Evolutionary conservation across 2,113 vertebrate genomes (phyloP), one percentile per base, ranked within the genome.

Genomic region (Pluvianellus socialis): DNA sequence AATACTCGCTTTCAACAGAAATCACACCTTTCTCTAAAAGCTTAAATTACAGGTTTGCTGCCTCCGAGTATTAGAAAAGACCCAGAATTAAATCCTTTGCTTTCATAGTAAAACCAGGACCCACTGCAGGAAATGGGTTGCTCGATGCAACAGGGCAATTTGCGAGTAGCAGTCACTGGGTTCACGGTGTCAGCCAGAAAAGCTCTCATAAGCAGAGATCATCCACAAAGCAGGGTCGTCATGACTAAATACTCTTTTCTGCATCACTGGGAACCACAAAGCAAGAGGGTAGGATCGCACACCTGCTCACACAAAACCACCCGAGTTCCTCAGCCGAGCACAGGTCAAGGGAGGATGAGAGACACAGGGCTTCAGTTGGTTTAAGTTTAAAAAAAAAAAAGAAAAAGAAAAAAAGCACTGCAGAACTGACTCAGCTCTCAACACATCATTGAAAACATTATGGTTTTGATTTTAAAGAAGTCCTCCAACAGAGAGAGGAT

Each of bases 21-120:
- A 91, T 65, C 22, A 52, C 3, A 6, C 82, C 81, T 88, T 91
- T 58, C 55, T 73, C 30, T 75, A 82, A 65, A 91, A 95, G 58
- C 66, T 87, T 89, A 94, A 96, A 94, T 95, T 85, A 88, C 66
- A 88, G 88, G 59, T 73, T 90, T 93, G 53, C 62, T 65, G 21
- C 24, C 40, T 81, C 18, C 13, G 28, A 89, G 53, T 59, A 75
- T 82, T 79, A 92, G 63, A 80, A 77, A 81, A 94, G 72, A 49
- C 49, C 21, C 74, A 82, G 73, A 90, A 91, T 76, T 62, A 95
- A 85, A 90, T 82, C n/a, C 40, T 91, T 49, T 17, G 10, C 85
- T 85, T 74, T 35, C 74, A 65, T 70, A 87, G 22, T n/a, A 65
- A 85, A 82, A 32, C 14, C n/a, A n/a, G 44, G 33, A 81, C 30